These are phyloP conservation scores for Bombus terrestris DNA, from an alignment of 1,140 invertebrate genomes.

Conservation along the genomic window DNA sequence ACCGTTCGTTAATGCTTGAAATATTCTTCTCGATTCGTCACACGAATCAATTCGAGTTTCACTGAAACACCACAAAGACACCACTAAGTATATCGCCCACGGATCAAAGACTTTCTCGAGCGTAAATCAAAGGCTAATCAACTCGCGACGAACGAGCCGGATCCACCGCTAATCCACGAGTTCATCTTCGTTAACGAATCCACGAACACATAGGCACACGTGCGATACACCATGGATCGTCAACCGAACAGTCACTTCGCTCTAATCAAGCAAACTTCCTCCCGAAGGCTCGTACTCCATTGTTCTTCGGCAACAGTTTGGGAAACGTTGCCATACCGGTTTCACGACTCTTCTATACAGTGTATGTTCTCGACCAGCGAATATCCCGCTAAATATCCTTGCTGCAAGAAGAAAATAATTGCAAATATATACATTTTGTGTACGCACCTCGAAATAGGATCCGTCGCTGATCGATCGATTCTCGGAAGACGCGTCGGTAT, in stretches of 20 bases:
- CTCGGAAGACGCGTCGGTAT: slow-evolving; percentile 79
- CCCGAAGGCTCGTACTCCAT: background rate
- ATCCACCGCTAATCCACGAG: background rate
- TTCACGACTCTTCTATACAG: background rate
- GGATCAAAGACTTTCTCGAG: background rate
- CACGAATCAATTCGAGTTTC: background rate
- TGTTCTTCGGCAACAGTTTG: slow-evolving; percentile 12
- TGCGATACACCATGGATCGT: background rate
- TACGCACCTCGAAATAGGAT: slow-evolving; percentile 81
- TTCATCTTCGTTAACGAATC: slow-evolving; percentile 8
- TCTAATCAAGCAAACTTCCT: slow-evolving; percentile 15
- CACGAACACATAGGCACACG: background rate
- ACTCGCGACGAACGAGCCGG: background rate
- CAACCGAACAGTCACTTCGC: background rate
- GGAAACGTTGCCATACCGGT: slow-evolving; percentile 3
- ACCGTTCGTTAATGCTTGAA: background rate
- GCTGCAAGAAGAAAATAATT: background rate
- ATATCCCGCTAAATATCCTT: background rate
- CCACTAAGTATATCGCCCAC: background rate
- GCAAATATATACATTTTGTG: no score
- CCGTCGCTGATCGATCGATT: slow-evolving; percentile 79
- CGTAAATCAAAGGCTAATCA: background rate
- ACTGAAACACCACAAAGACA: background rate
- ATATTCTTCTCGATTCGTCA: background rate
- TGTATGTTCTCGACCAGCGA: background rate